A percentile compares a stretch with the other conserved stretches of the same genome.
Evolutionary conservation across 2,113 vertebrate species (phyloP).

Genomic region (Mastomys coucha): DNA sequence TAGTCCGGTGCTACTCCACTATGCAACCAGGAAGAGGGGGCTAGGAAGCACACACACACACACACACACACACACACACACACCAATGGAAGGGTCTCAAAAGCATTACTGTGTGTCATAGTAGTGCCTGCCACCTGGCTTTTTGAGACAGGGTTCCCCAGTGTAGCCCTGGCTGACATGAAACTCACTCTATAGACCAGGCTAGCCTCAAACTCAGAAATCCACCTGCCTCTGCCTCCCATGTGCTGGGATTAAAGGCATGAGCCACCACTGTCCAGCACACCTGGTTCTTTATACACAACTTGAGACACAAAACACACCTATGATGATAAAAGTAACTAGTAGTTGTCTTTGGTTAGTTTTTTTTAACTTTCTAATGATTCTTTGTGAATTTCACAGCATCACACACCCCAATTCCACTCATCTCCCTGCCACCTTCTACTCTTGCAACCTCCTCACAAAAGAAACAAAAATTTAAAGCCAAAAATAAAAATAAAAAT

Average conservation of each 20-base stretch:
- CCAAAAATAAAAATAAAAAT: background rate
- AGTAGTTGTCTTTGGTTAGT: background rate
- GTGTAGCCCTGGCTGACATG: no score
- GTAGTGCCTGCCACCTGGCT: background rate
- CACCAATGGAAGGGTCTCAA: slow-evolving; percentile 9
- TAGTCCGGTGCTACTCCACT: background rate
- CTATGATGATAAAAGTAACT: background rate
- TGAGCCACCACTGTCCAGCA: no score
- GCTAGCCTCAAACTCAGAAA: no score
- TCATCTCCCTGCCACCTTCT: background rate
- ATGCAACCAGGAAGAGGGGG: background rate
- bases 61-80: no score
- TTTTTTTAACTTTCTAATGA: background rate
- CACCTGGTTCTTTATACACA: background rate
- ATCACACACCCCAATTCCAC: background rate
- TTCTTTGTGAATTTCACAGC: background rate
- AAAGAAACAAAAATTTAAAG: background rate
- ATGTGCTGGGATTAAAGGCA: no score
- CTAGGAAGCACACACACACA: no score
- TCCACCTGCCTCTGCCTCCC: no score
- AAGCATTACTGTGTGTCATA: background rate
- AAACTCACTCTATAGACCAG: no score
- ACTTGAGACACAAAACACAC: background rate
- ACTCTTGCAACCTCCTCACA: background rate
- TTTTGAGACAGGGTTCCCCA: no score